Percentiles rank a stretch among this genome's conserved stretches.
Conservation (phyloP, 2,888 invertebrate species). For the Tenthredo mesomela region DNA sequence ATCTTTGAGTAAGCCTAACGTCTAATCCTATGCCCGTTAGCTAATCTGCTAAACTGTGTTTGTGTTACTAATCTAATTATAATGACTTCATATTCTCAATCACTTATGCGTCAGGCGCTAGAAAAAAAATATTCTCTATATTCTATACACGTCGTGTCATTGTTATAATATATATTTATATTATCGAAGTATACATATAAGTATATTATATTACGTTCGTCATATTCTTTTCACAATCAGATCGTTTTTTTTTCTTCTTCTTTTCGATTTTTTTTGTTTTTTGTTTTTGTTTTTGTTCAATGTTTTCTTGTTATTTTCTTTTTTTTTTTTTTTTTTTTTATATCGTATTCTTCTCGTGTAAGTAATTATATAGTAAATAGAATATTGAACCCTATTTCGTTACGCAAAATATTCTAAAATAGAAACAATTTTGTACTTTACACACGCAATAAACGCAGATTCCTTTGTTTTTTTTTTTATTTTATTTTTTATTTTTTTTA, state of each 20-base stretch:
- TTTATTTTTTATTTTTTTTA: neutral
- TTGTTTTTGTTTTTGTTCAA: constrained; percentile 5
- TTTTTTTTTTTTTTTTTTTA: constrained; percentile 5
- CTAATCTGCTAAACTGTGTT: constrained; percentile 19
- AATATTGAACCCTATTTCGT: constrained; percentile 37
- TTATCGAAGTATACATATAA: constrained; percentile 39
- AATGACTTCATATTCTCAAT: constrained; percentile 44
- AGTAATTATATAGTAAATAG: constrained; percentile 29
- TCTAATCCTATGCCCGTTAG: constrained; percentile 19
- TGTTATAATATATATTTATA: constrained; percentile 7
- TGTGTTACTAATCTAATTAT: constrained; percentile 35
- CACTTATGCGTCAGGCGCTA: constrained; percentile 47
- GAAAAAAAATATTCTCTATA: constrained; percentile 46
- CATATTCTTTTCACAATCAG: constrained; percentile 21
- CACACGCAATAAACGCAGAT: constrained; percentile 66
- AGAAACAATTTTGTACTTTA: constrained; percentile 73
- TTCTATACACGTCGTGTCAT: constrained; percentile 42
- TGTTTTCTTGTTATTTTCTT: constrained; percentile 13
- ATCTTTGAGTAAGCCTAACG: constrained; percentile 34
- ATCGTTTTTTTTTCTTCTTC: neutral
- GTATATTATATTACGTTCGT: constrained; percentile 38
- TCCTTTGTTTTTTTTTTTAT: constrained; percentile 45
- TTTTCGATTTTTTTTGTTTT: neutral
- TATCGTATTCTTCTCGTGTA: constrained; percentile 10
- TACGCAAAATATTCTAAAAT: constrained; percentile 64